A percentile compares a stretch with the other conserved stretches of the same genome.
phyloP scores from a whole-genome alignment of 2,888 invertebrate genomes.

The Orthosia cruda region DNA sequence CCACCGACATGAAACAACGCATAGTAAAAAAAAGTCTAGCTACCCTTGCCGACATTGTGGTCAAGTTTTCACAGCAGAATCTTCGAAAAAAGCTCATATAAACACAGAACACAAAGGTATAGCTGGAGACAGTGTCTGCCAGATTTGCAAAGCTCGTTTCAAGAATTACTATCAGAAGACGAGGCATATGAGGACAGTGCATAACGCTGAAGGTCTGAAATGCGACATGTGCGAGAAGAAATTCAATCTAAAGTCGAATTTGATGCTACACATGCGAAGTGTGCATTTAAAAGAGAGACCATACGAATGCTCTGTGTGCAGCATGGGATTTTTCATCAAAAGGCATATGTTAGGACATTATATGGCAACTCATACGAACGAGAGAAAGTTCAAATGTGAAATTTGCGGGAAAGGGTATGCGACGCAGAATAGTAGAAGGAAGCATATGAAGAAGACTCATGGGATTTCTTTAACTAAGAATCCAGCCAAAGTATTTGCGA shows the following conservation, averaged over 20 bases:
- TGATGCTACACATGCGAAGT: constrained; percentile 86
- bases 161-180: constrained; percentile 89
- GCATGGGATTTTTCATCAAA: constrained; percentile 88
- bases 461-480: constrained; percentile 73
- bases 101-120: constrained; percentile 88
- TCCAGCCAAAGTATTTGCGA: constrained; percentile 19
- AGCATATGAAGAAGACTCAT: constrained; percentile 89
- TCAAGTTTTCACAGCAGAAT: constrained; percentile 84
- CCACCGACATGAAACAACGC: constrained; percentile 86
- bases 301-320: constrained; percentile 87
- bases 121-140: constrained; percentile 88
- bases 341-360: constrained; percentile 89
- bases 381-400: constrained; percentile 92
- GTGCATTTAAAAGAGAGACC: constrained; percentile 88
- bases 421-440: constrained; percentile 85
- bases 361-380: constrained; percentile 88
- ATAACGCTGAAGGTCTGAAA: constrained; percentile 86
- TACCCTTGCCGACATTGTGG: constrained; percentile 86
- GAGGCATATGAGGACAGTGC: constrained; percentile 87
- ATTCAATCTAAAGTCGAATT: constrained; percentile 87
- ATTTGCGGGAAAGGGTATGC: constrained; percentile 92
- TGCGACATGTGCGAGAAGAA: constrained; percentile 87
- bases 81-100: constrained; percentile 87
- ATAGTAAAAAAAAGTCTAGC: constrained; percentile 85
- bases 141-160: constrained; percentile 87